These are phyloP conservation scores for Temnothorax ravouxi DNA, from an alignment of 2,888 invertebrate species.

Conservation along the genomic window DNA sequence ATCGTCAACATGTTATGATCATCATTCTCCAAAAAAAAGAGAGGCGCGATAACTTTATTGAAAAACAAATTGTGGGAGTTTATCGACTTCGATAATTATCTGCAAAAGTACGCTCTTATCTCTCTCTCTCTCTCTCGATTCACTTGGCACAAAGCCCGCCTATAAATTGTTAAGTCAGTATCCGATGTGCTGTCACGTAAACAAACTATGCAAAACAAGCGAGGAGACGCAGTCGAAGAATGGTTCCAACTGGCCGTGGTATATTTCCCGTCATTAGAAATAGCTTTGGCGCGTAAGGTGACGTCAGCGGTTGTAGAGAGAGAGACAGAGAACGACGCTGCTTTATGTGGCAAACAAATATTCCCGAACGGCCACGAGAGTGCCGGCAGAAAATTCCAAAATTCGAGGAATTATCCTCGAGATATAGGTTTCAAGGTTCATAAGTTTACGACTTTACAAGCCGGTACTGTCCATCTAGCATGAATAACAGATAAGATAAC, in stretches of 20 bases:
- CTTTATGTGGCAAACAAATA: neutral
- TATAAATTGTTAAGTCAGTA: conserved; percentile 60
- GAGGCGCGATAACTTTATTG: conserved; percentile 8
- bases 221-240: conserved; percentile 9
- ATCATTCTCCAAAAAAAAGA: neutral
- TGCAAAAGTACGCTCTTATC: conserved; percentile 51
- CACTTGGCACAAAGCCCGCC: conserved; percentile 66
- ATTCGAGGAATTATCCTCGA: neutral
- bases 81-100: conserved; percentile 20
- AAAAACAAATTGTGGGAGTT: conserved; percentile 52
- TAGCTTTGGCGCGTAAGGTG: conserved; percentile 6
- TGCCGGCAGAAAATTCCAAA: neutral
- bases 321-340: neutral
- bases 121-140: conserved; percentile 17
- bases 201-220: conserved; percentile 42
- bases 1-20: neutral
- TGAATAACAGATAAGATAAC: conserved; percentile 40
- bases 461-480: neutral
- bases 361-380: neutral
- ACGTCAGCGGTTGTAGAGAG: neutral
- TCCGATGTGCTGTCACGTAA: conserved; percentile 31
- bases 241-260: conserved; percentile 1
- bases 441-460: neutral
- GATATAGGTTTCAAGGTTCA: neutral
- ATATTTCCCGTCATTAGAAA: conserved; percentile 19